Evolutionary conservation across 2,113 vertebrate species (phyloP).

Genomic region (Herpailurus yagouaroundi): DNA sequence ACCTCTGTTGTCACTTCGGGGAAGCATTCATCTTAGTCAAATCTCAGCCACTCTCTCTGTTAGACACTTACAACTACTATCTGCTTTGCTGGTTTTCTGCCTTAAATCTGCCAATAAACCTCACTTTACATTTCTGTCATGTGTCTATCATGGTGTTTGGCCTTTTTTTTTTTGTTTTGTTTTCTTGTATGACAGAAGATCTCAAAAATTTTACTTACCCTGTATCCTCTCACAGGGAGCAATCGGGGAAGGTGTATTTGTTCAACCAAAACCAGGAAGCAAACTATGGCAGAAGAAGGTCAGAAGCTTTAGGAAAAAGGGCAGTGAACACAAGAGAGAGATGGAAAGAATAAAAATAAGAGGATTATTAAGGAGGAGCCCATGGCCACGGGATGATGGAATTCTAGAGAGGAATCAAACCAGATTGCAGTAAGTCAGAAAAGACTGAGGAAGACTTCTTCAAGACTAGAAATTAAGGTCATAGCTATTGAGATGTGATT

Average conservation of each 20-base stretch:
- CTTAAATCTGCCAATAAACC: background rate
- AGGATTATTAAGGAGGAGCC: background rate
- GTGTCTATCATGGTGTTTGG: background rate
- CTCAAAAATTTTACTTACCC: background rate
- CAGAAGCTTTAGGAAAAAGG: background rate
- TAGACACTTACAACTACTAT: background rate
- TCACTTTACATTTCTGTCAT: background rate
- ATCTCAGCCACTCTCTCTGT: background rate
- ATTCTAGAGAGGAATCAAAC: background rate
- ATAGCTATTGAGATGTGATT: background rate
- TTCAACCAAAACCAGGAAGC: background rate
- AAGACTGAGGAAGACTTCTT: background rate
- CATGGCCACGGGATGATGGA: too few relatives aligned
- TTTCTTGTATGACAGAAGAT: fast-evolving
- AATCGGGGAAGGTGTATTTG: fast-evolving
- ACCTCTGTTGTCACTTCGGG: fast-evolving
- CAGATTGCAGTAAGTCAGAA: background rate
- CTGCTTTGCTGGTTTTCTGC: background rate
- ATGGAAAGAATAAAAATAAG: background rate
- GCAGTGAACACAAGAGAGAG: background rate
- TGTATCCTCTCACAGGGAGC: background rate
- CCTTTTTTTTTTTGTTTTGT: background rate
- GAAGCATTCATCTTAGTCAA: background rate
- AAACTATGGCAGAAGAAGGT: background rate
- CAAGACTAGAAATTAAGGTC: background rate